Conservation (phyloP, 2,888 invertebrate genomes). For the Dyspetes luteomarginatus region DNA sequence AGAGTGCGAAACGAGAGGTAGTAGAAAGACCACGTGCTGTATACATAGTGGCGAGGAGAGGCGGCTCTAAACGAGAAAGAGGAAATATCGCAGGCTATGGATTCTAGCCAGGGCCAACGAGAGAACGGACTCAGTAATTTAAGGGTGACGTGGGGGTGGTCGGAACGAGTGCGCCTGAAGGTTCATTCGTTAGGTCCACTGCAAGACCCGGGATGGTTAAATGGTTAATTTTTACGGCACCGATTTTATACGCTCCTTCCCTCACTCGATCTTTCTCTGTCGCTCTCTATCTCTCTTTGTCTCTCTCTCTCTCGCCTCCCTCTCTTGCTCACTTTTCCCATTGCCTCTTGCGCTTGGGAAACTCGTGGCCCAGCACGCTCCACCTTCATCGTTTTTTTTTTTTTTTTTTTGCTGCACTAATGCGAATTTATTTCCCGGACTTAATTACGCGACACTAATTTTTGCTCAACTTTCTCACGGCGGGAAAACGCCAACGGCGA, state of each 20-base stretch:
- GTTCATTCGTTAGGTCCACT: slow-evolving; percentile 77
- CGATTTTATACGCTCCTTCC: slow-evolving; percentile 75
- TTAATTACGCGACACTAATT: slow-evolving; percentile 82
- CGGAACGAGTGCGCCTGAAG: slow-evolving; percentile 75
- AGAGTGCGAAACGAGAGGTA: slow-evolving; percentile 18
- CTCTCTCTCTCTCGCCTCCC: slow-evolving; percentile 17
- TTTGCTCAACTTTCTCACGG: slow-evolving; percentile 77
- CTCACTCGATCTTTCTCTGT: slow-evolving; percentile 38
- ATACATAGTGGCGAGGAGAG: too few species aligned
- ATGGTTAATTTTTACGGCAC: slow-evolving; percentile 80
- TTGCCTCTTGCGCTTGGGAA: slow-evolving; percentile 52
- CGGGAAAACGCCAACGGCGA: slow-evolving; percentile 70
- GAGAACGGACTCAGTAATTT: slow-evolving; percentile 56
- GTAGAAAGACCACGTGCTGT: slow-evolving; percentile 15
- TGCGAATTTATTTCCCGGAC: slow-evolving; percentile 80
- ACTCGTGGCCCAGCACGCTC: slow-evolving; percentile 45
- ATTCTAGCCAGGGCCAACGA: slow-evolving; percentile 25
- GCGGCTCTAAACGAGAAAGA: slow-evolving; percentile 42
- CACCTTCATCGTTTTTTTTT: slow-evolving; percentile 34
- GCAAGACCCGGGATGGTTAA: slow-evolving; percentile 71
- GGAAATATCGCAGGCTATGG: slow-evolving; percentile 52
- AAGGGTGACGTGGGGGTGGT: slow-evolving; percentile 54
- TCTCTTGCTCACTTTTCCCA: slow-evolving; percentile 57
- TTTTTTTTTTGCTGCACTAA: slow-evolving; percentile 71
- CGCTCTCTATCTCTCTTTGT: slow-evolving; percentile 23